Percentiles rank a stretch among this genome's conserved stretches.
phyloP scores from a whole-genome alignment of 2,888 invertebrate species.

The Congeria kusceri region DNA sequence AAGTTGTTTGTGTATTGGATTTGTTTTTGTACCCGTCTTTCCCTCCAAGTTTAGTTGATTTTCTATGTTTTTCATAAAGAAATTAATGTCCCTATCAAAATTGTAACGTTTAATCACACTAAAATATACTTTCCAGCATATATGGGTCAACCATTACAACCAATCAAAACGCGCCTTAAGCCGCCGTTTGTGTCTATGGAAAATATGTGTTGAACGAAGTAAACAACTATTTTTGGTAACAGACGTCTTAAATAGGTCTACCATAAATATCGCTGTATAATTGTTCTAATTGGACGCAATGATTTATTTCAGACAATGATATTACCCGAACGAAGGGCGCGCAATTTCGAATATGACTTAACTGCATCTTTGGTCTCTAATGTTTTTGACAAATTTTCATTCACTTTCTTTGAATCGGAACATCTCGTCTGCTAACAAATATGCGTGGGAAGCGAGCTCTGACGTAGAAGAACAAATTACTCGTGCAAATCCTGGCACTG shows the following conservation, averaged over 20 bases:
- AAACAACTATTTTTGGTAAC: slow-evolving; percentile 66
- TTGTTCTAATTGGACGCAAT: no score
- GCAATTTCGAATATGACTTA: no score
- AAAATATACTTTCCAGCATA: not conserved
- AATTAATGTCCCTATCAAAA: not conserved
- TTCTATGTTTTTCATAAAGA: not conserved
- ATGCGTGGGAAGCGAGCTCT: no score
- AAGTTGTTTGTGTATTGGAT: slow-evolving; percentile 53
- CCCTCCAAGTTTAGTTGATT: not conserved
- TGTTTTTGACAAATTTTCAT: no score
- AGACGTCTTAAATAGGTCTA: slow-evolving; percentile 42
- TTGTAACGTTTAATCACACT: not conserved
- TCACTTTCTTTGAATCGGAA: no score
- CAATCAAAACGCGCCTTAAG: slow-evolving; percentile 46
- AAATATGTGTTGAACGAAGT: slow-evolving; percentile 60
- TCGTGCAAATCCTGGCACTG: no score
- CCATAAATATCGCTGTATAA: not conserved
- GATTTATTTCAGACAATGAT: no score
- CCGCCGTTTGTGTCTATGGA: slow-evolving; percentile 32
- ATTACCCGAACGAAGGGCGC: no score
- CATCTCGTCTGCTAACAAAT: no score
- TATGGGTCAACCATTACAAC: slow-evolving; percentile 47
- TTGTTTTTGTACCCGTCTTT: not conserved
- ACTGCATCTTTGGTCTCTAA: no score
- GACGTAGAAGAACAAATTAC: no score